phyloP scores from a whole-genome alignment of 2,797 vertebrate species.

The Gymnothorax javanicus region DNA sequence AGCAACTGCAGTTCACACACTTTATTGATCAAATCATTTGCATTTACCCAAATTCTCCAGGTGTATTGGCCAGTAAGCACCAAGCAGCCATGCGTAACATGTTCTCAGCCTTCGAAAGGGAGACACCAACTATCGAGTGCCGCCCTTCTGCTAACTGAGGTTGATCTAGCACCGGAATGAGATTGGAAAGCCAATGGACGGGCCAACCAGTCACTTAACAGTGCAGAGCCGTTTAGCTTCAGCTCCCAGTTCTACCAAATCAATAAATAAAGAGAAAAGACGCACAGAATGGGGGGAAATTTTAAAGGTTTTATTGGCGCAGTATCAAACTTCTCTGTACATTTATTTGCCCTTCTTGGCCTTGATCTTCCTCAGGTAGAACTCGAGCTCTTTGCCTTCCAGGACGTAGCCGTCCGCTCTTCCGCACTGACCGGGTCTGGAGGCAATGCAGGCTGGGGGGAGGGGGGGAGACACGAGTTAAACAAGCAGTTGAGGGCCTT shows the following conservation, averaged over 20 bases:
- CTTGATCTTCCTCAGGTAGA: conserved; percentile 98
- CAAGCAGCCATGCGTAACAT: conserved; percentile 27
- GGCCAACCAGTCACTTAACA: conserved; percentile 72
- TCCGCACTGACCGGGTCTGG: conserved; percentile 94
- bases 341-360: conserved; percentile 99
- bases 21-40: no score
- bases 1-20: not conserved
- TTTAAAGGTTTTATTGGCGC: conserved; percentile 64
- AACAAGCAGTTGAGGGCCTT: not conserved
- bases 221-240: conserved; percentile 51
- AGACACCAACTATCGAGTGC: conserved; percentile 63
- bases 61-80: no score
- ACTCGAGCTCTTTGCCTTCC: conserved; percentile 96
- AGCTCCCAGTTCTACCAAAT: not conserved
- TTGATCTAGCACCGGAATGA: conserved; percentile 72
- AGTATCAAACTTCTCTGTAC: conserved; percentile 66
- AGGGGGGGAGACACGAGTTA: not conserved
- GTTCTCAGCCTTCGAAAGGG: conserved; percentile 76
- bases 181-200: conserved; percentile 63
- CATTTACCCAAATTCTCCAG: no score
- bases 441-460: conserved; percentile 89
- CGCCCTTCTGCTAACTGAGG: conserved; percentile 75
- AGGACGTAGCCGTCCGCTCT: conserved; percentile 93
- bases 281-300: conserved; percentile 5
- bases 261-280: not conserved